Conservation (phyloP, 2,113 vertebrate genomes). For the Tricholaema leucomelas region DNA sequence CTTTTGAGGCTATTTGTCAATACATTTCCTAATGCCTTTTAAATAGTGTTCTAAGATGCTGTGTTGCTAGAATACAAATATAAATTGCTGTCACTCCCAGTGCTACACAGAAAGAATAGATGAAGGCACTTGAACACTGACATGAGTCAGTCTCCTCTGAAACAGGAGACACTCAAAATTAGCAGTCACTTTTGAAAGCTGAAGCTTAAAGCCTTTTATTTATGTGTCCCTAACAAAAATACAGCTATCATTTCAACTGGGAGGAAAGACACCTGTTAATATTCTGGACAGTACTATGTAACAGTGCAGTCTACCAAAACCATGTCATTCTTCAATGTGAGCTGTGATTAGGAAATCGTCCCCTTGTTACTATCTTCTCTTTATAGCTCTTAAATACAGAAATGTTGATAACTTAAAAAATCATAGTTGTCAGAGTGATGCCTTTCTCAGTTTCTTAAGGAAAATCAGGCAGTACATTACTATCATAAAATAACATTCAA, state of each 20-base stretch:
- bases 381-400: neutral
- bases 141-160: neutral
- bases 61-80: neutral
- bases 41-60: neutral
- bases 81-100: neutral
- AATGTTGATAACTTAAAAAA: neutral
- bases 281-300: neutral
- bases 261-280: neutral
- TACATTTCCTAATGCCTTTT: neutral
- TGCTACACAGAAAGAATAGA: neutral
- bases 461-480: neutral
- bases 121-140: fast-evolving
- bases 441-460: neutral
- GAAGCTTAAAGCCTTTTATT: neutral
- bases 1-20: neutral
- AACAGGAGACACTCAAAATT: neutral
- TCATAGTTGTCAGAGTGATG: neutral
- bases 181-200: neutral
- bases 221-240: neutral
- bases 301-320: neutral
- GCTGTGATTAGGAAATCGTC: neutral
- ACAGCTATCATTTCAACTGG: neutral
- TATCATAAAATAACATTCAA: neutral
- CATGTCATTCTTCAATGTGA: neutral
- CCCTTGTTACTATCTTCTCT: neutral